phyloP scores from a whole-genome alignment of 2,797 vertebrate genomes.

The Geotrypetes seraphini region DNA sequence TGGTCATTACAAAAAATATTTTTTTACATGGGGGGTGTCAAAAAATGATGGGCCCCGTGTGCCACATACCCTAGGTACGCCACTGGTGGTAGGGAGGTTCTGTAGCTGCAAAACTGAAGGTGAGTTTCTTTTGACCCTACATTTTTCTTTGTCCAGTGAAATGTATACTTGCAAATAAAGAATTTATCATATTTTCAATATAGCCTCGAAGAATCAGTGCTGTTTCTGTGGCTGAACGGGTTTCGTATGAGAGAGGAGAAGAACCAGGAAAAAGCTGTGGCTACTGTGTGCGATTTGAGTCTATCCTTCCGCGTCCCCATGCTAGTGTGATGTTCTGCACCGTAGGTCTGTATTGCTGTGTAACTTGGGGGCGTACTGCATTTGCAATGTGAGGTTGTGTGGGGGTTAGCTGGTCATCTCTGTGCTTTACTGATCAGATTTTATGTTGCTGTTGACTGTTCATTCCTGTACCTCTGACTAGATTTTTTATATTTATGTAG shows the following conservation, averaged over 20 bases:
- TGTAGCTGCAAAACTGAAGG: no score
- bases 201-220: conserved; percentile 93
- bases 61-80: no score
- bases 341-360: conserved; percentile 62
- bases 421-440: neutral
- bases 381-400: no score
- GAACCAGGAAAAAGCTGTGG: conserved; percentile 87
- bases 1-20: no score
- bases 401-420: no score
- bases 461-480: neutral
- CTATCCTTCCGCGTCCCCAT: conserved; percentile 81
- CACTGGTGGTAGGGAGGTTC: no score
- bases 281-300: conserved; percentile 94
- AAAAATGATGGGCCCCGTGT: no score
- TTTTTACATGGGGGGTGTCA: no score
- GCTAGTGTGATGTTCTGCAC: conserved; percentile 92
- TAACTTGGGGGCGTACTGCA: no score
- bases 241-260: conserved; percentile 79
- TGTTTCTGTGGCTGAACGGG: conserved; percentile 86
- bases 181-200: neutral
- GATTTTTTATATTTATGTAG: conserved; percentile 52
- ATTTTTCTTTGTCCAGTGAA: no score
- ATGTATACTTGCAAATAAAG: no score
- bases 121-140: no score
- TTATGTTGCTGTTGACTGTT: neutral